A percentile compares a stretch with the other conserved stretches of the same genome.
Evolutionary conservation across 2,888 invertebrate genomes (phyloP).

Genomic region (Gastrophysa polygoni): DNA sequence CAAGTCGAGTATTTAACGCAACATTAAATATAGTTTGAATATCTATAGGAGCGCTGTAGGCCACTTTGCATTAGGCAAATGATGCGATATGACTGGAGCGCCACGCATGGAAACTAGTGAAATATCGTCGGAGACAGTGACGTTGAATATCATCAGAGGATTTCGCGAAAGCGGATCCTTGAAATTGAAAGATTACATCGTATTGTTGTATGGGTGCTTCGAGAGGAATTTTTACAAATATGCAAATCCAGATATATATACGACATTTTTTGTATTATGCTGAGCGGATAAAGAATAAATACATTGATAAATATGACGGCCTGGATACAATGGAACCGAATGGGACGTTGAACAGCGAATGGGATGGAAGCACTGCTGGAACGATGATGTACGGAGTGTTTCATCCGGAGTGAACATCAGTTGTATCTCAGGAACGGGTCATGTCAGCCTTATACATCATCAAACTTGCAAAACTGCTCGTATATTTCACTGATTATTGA

Average conservation of each 20-base stretch:
- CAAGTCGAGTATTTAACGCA: constrained; percentile 53
- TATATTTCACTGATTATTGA: too few relatives aligned
- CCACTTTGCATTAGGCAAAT: constrained; percentile 57
- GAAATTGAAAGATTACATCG: constrained; percentile 56
- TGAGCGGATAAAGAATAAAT: constrained; percentile 35
- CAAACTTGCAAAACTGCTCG: too few relatives aligned
- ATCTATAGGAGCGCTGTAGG: constrained; percentile 52
- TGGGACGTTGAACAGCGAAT: too few relatives aligned
- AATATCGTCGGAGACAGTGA: constrained; percentile 50
- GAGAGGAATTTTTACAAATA: constrained; percentile 39
- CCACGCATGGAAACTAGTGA: constrained; percentile 53
- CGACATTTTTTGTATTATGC: constrained; percentile 34
- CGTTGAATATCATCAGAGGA: constrained; percentile 55
- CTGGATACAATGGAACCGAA: not conserved
- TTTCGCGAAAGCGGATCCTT: constrained; percentile 50
- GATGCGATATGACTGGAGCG: constrained; percentile 51
- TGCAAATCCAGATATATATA: constrained; percentile 41
- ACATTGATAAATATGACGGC: constrained; percentile 38
- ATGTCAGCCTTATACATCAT: too few relatives aligned
- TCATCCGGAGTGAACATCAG: too few relatives aligned
- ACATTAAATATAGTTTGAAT: constrained; percentile 57
- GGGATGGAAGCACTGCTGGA: too few relatives aligned
- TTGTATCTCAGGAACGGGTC: too few relatives aligned
- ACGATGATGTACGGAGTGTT: not conserved
- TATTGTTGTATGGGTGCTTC: constrained; percentile 50